phyloP scores from a whole-genome alignment of 2,113 vertebrate genomes.

The Pleuronectes platessa region DNA sequence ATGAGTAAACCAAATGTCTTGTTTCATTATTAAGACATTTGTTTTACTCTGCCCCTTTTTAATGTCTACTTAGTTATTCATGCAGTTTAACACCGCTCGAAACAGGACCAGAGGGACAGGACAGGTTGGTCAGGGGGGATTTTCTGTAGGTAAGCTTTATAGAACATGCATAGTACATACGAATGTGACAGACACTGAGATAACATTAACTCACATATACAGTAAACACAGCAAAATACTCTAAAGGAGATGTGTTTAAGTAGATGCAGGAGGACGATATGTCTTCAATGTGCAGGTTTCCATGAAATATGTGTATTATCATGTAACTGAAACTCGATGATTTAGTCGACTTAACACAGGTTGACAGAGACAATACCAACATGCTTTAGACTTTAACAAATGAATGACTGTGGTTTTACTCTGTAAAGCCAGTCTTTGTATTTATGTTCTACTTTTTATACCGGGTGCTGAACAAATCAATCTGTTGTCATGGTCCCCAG shows the following conservation, averaged over 20 bases:
- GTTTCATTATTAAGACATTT: conserved; percentile 47
- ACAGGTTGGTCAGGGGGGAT: not conserved
- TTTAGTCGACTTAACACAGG: too few relatives aligned
- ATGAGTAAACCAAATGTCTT: conserved; percentile 28
- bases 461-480: not conserved
- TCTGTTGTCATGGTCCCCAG: not conserved
- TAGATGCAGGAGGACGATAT: too few relatives aligned
- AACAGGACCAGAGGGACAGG: conserved; percentile 8
- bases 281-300: too few relatives aligned
- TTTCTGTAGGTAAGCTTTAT: not conserved
- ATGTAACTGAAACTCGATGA: too few relatives aligned
- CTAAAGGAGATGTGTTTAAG: not conserved
- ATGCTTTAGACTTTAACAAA: too few relatives aligned
- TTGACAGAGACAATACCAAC: too few relatives aligned
- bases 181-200: not conserved
- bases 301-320: too few relatives aligned
- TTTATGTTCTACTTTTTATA: not conserved
- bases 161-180: not conserved
- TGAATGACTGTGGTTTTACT: too few relatives aligned
- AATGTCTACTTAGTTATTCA: conserved; percentile 26
- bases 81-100: conserved; percentile 17
- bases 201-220: not conserved
- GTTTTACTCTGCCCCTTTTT: conserved; percentile 15
- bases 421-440: too few relatives aligned
- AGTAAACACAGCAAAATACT: not conserved